Evolutionary conservation across 2,113 vertebrate genomes (phyloP).

Genomic region (Bungarus multicinctus): DNA sequence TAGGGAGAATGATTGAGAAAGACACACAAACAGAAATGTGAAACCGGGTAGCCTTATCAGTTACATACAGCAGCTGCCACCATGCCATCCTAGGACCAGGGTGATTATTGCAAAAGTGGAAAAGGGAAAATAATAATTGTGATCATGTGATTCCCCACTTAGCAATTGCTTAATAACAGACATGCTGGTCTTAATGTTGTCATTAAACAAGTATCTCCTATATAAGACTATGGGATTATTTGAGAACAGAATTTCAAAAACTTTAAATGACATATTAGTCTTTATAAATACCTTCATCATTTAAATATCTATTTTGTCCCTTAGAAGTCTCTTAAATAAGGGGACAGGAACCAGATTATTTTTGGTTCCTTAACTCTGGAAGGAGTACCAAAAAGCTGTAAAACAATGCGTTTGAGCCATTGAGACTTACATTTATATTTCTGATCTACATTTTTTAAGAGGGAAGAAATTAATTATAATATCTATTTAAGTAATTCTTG

Average conservation of each 20-base stretch:
- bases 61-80: neutral
- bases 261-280: neutral
- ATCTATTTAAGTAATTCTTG: neutral
- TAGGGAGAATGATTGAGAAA: neutral
- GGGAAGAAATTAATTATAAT: neutral
- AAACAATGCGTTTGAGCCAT: neutral
- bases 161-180: neutral
- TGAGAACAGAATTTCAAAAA: neutral
- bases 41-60: neutral
- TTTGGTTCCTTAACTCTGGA: neutral
- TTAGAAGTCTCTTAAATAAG: neutral
- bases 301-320: neutral
- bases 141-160: neutral
- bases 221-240: neutral
- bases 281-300: neutral
- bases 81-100: neutral
- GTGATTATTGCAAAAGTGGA: neutral
- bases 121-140: neutral
- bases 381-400: neutral
- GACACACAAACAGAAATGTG: neutral
- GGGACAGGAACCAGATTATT: neutral
- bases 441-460: neutral
- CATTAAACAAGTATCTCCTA: neutral
- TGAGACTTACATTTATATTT: neutral
- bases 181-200: neutral